Evolutionary conservation across 2,113 vertebrate species (phyloP), one percentile per base, ranked within the genome.

Genomic region (Butorides virescens): DNA sequence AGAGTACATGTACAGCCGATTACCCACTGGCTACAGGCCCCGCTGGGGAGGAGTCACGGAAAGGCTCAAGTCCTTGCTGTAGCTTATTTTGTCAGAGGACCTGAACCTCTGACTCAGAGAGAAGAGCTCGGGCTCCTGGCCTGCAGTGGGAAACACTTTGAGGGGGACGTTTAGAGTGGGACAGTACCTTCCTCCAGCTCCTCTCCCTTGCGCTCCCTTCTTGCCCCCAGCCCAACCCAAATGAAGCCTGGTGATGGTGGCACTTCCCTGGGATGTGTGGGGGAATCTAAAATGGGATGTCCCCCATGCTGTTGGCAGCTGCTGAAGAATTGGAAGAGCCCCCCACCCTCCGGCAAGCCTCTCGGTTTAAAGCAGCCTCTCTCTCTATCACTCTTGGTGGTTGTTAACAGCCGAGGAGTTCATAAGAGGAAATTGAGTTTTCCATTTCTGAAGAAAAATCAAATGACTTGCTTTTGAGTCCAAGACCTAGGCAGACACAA

Each of bases 361-460:
- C 62, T 81, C 2, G 0, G 25, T 37, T 76, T 75, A 20, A 80
- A 61, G 53, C 32, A 79, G 27, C n/a, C 13, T 39, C 25, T 46
- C 20, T 68, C 37, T 32, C 47, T 46, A 2, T 70, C 63, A 20
- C 26, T 86, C 66, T 81, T 71, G 36, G 37, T 62, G 59, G 80
- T 58, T 93, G 84, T 84, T 94, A 94, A 78, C 62, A 75, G 52
- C 50, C 9, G 16, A 77, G 71, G 49, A 73, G 27, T 74, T 44
- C 61, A n/a, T 65, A 80, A 84, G 23, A 50, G 83, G 46, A 91
- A 93, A 90, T 9, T 79, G 56, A 53, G 30, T 61, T 91, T 75
- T 86, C 82, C 15, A 70, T 94, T 97, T 95, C 83, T 92, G 78
- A 92, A 79, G 74, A 73, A 91, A 96, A 96, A 96, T 94, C 80